phyloP scores from a whole-genome alignment of 2,797 vertebrate species.

The Nyctalus aviator region DNA sequence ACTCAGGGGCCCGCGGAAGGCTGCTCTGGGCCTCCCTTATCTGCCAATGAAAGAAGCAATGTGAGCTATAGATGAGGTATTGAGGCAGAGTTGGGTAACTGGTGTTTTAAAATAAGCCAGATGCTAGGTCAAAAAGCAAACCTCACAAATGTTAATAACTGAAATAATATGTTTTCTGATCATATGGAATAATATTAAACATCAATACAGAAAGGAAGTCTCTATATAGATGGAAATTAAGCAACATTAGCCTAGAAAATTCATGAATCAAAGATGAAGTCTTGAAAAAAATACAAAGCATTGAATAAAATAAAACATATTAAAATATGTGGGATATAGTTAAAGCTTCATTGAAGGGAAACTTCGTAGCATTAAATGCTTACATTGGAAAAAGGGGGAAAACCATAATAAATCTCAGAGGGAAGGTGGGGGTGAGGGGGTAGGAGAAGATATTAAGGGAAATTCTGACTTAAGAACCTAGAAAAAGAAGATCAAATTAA shows the following conservation, averaged over 20 bases:
- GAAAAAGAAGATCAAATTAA: conserved; percentile 47
- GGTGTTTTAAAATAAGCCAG: conserved; percentile 31
- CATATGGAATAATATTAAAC: neutral
- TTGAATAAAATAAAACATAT: conserved; percentile 13
- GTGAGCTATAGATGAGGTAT: neutral
- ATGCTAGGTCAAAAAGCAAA: conserved; percentile 17
- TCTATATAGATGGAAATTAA: conserved; percentile 30
- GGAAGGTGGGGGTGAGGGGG: too few species aligned
- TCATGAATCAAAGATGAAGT: neutral
- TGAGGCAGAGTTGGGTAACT: neutral
- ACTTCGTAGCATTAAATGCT: neutral
- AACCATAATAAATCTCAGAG: neutral
- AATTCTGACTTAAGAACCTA: conserved; percentile 40
- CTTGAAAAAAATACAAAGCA: conserved; percentile 25
- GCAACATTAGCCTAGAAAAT: conserved; percentile 7
- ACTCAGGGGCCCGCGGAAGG: neutral
- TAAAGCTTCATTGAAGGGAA: neutral
- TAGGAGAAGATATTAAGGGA: neutral
- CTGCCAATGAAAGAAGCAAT: neutral
- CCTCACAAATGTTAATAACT: conserved; percentile 23
- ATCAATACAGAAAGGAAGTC: conserved; percentile 13
- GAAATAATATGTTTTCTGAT: conserved; percentile 42
- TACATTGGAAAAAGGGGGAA: neutral
- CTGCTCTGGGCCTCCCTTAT: neutral
- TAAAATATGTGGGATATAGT: conserved; percentile 16